A percentile compares a stretch with the other conserved stretches of the same genome.
phyloP scores from a whole-genome alignment of 2,888 invertebrate species.

The Scaptomyza reducta region DNA sequence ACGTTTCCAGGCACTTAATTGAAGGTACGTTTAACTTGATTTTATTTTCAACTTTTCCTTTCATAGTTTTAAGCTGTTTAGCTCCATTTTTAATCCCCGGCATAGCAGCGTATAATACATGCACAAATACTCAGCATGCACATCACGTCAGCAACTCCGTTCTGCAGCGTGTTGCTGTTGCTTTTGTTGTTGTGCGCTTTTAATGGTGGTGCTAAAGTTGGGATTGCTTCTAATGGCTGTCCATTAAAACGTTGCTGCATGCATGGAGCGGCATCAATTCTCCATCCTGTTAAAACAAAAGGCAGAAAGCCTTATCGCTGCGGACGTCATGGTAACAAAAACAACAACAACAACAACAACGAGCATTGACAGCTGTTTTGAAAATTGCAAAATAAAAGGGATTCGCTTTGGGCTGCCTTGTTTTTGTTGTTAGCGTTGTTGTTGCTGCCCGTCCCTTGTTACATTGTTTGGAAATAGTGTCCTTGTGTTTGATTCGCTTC shows the following conservation, averaged over 20 bases:
- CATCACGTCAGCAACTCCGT: slow-evolving; percentile 29
- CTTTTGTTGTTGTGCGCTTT: slow-evolving; percentile 7
- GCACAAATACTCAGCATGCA: slow-evolving; percentile 9
- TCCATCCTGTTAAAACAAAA: slow-evolving; percentile 51
- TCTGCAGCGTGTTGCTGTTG: slow-evolving; percentile 4
- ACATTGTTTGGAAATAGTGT: slow-evolving; percentile 53
- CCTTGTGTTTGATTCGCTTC: slow-evolving; percentile 64
- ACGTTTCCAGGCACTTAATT: background rate
- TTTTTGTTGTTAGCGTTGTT: slow-evolving; percentile 6
- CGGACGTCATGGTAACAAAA: slow-evolving; percentile 37
- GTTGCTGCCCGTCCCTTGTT: slow-evolving; percentile 31
- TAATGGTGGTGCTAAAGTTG: slow-evolving; percentile 29
- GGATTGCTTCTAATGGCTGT: slow-evolving; percentile 28
- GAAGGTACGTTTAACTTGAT: background rate
- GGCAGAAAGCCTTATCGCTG: slow-evolving; percentile 49
- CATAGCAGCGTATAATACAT: background rate
- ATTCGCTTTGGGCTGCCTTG: slow-evolving; percentile 30
- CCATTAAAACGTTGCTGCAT: slow-evolving; percentile 29
- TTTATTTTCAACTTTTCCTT: background rate
- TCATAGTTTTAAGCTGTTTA: slow-evolving; percentile 8
- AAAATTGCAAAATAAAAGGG: slow-evolving; percentile 59
- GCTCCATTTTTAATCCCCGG: slow-evolving; percentile 5
- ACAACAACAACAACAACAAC: slow-evolving; percentile 7
- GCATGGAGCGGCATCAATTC: slow-evolving; percentile 14
- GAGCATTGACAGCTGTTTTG: slow-evolving; percentile 44